Conservation (phyloP, 2,113 vertebrate species). For the Rhineura floridana region DNA sequence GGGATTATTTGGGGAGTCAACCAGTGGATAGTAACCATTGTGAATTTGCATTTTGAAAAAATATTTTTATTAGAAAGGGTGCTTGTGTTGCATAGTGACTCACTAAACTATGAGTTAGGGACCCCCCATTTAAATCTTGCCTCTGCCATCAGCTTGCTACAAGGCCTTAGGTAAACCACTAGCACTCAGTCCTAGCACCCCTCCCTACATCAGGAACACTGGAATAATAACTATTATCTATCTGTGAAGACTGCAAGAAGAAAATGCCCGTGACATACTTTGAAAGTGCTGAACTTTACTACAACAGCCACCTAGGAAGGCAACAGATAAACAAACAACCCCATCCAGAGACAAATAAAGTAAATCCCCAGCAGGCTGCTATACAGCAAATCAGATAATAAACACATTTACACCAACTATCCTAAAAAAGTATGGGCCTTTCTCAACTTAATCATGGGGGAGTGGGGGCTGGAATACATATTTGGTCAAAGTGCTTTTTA, state of each 20-base stretch:
- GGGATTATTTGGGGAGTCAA: background rate
- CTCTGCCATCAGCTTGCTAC: background rate
- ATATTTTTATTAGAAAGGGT: background rate
- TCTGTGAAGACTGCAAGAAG: background rate
- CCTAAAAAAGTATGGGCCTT: background rate
- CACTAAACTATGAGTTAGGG: background rate
- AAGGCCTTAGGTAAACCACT: background rate
- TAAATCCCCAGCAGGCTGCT: too few species aligned
- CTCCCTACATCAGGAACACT: background rate
- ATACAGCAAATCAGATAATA: too few species aligned
- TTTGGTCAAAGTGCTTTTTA: background rate
- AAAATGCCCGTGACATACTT: background rate
- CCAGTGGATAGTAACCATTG: background rate
- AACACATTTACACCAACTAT: too few species aligned
- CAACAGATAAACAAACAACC: too few species aligned
- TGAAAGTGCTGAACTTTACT: background rate
- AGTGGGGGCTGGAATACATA: background rate
- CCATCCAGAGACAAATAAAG: too few species aligned
- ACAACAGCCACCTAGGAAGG: too few species aligned
- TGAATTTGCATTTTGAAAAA: background rate
- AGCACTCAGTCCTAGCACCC: too few species aligned
- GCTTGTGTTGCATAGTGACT: background rate
- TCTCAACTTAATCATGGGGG: background rate
- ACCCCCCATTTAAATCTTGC: background rate
- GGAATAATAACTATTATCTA: too few species aligned